Evolutionary conservation across 2,888 invertebrate species (phyloP), one percentile per base, ranked within the genome.

Genomic region (Caenorhabditis macrosperma): DNA sequence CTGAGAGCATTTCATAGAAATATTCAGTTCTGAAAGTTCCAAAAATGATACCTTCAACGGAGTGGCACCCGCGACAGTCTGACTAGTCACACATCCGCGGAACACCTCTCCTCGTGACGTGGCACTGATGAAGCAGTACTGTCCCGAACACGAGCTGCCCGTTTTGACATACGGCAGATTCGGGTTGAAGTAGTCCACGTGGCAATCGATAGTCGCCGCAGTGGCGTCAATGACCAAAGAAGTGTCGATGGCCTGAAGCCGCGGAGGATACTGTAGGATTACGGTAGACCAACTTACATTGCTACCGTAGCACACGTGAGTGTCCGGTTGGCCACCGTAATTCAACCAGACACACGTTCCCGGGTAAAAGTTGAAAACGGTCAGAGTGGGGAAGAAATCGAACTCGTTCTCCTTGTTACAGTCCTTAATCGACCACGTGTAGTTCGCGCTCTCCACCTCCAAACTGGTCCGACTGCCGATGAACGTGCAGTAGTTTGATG

Each of bases 41-140:
- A n/a, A n/a, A n/a, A n/a, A n/a, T n/a, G n/a, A n/a, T n/a, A 78
- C 78, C 72, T 71, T 78, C 41, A 78, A 59, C 20, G 74, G 60
- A 57, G 68, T 74, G 57, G 68, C 74, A 52, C 68, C 68, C 52
- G 68, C 63, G 22, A 75, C 46, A 12, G 63, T 66, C 24, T 17
- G 55, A 12, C 78, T 75, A 2, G 69, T 69, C 3, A 77, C 82
- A 68, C 84, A 84, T 50, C 84, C 84, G 52, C 84, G 60, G 33
- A 71, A 80, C 17, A 84, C 84, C 46, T 84, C 82, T 24, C 84
- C 84, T 28, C 71, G 72, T 2, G 81, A 61, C n/a, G 72, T 82
- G 3, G 84, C 81, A 63, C 81, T 82, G 22, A 84, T 84, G 52
- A 84, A 84, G 35, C 84, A 84, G 64, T 75, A 78, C 54, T 84